These are phyloP conservation scores for Hiodon tergisus DNA, from an alignment of 2,113 vertebrate genomes.

Conservation along the genomic window DNA sequence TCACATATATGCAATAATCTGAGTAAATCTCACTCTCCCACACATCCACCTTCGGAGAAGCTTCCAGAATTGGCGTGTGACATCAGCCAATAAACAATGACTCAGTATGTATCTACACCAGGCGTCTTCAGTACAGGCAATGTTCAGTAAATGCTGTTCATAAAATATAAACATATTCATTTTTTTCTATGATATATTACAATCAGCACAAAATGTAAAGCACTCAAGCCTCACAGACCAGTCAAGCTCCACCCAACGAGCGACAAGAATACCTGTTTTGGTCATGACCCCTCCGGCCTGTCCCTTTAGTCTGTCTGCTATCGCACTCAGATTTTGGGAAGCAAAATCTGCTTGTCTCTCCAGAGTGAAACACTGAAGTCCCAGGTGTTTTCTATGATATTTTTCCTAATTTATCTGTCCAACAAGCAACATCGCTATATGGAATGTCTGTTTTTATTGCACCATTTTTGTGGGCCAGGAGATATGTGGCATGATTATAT, in stretches of 20 bases:
- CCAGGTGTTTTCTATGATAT: conserved; percentile 2
- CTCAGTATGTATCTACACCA: too few relatives aligned
- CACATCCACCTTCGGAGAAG: not conserved
- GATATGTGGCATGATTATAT: conserved; percentile 40
- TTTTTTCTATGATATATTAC: not conserved
- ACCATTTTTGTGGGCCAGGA: conserved; percentile 19
- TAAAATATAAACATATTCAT: too few relatives aligned
- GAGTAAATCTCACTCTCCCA: not conserved
- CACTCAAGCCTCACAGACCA: not conserved
- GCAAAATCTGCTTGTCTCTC: not conserved
- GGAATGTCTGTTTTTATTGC: not conserved
- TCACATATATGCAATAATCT: not conserved
- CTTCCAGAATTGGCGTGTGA: too few relatives aligned
- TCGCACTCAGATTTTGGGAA: not conserved
- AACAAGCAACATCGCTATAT: not conserved
- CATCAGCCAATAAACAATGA: too few relatives aligned
- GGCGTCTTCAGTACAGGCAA: too few relatives aligned
- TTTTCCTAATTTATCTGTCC: not conserved
- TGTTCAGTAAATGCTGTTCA: not conserved
- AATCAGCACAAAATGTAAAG: not conserved
- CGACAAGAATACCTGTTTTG: conserved; percentile 26
- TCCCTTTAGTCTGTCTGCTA: not conserved
- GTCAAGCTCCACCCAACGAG: not conserved
- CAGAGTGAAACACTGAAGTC: conserved; percentile 9
- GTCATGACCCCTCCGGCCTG: conserved; percentile 4